Evolutionary conservation across 2,888 invertebrate genomes (phyloP).

Genomic region (Cetonia aurata): DNA sequence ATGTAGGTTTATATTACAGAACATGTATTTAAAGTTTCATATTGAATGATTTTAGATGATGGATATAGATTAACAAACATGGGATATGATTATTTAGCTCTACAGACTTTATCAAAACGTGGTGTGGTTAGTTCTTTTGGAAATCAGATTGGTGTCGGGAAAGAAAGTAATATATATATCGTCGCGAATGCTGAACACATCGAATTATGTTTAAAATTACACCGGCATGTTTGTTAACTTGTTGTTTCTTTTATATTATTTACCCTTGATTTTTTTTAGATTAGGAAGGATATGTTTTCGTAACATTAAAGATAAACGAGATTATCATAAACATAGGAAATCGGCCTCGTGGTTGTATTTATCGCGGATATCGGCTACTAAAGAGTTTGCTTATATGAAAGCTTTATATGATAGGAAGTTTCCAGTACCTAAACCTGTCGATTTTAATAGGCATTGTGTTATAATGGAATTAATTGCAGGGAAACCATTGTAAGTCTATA

Average conservation of each 20-base stretch:
- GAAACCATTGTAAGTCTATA: constrained; percentile 78
- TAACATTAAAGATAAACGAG: constrained; percentile 94
- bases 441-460: constrained; percentile 95
- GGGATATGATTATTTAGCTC: constrained; percentile 96
- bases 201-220: constrained; percentile 90
- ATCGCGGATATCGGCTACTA: constrained; percentile 94
- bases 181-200: constrained; percentile 85
- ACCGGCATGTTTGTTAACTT: constrained; percentile 72
- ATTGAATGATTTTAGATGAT: constrained; percentile 76
- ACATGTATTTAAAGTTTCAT: constrained; percentile 16
- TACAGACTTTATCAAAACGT: constrained; percentile 87
- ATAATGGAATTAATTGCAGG: constrained; percentile 94
- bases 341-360: constrained; percentile 96
- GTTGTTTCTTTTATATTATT: constrained; percentile 65
- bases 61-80: constrained; percentile 95
- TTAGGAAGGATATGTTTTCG: constrained; percentile 96
- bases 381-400: constrained; percentile 98
- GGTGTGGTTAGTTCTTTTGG: constrained; percentile 89
- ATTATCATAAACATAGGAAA: constrained; percentile 94
- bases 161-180: constrained; percentile 97
- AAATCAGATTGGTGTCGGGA: constrained; percentile 98
- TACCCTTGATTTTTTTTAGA: constrained; percentile 65
- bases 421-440: constrained; percentile 95
- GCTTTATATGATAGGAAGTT: constrained; percentile 91
- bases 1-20: constrained; percentile 72